Base-by-base conservation (phyloP, 2,113 vertebrate genomes). In the Electrona antarctica region DNA sequence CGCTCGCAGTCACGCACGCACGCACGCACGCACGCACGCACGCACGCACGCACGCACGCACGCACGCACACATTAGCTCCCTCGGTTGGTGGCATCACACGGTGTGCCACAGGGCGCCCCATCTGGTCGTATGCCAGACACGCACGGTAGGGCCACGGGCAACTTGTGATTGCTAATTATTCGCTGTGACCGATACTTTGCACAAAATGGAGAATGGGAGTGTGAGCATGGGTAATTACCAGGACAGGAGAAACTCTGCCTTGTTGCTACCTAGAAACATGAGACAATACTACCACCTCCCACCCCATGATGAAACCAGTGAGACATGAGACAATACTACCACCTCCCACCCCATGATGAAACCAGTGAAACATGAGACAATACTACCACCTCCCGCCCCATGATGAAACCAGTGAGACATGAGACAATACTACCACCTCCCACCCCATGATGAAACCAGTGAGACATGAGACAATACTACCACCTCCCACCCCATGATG, bases 161-260 rank as follows among this genome's bases (percentile, higher is more conserved):
- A 61, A 71, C 61, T 74, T 78, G 82, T 86, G 84, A 83, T 88
- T 85, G 84, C 90, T 89, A 89, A 93, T 91, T 90, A 93, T 90
- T 90, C 82, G 57, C 83, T 56, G 84, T 78, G 81, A 90, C 91
- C 88, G 87, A 86, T 87, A 72, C 90, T 91, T 88, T 82, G 89
- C 83, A 85, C 73, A 80, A 83, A 41, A 84, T 65, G 72, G 60
- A 81, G 33, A 84, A 79, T 80, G 74, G 77, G 77, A 79, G 81
- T 87, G 78, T 68, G 83, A 85, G 78, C 71, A 46, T 14, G 51
- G 84, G 85, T 41, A 41, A 41, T 6, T 41, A 86, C 83, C 63
- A 77, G 57, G 67, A 79, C 46, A 47, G 41, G 45, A 41, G 55
- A 75, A 83, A 64, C 55, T 1, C 62, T 78, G 76, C 66, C 71